Evolutionary conservation across 2,888 invertebrate genomes (phyloP), one percentile per base, ranked within the genome.

Genomic region (Drosophila sordidapex): DNA sequence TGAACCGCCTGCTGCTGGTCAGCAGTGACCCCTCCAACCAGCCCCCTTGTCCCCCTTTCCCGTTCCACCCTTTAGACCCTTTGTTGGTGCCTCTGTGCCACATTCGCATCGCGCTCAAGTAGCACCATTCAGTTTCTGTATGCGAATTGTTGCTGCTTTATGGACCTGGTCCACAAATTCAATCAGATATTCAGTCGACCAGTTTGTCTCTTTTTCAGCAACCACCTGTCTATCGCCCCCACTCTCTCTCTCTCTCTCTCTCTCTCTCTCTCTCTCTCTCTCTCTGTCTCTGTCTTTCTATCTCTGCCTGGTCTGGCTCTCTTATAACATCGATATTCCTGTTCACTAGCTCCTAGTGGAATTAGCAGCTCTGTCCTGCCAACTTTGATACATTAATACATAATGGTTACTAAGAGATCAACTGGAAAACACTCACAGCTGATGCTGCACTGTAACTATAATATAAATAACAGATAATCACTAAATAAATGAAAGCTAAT

Each of bases 41-140:
- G 58, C 43, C 40, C 43, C 48, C 35, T 29, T 33, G 43, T 7
- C 36, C 25, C n/a, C 35, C 4, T 21, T 11, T 4, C 6, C 27
- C 29, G 29, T 13, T 7, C 25, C 10, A 33, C 36, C 21, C 4
- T 8, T 29, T 2, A 15, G 2, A 18, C 29, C 8, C 40, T 56
- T 40, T 40, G 56, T 57, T 57, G 29, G 21, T 10, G 40, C 31
- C 51, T 48, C 51, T 35, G 52, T 51, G 40, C 33, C 56, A 65
- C 52, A 56, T 52, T 60, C 53, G 57, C 58, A 69, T 74, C 69
- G 66, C 82, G 61, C 70, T 82, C 80, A 81, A 81, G 80, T 81
- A 78, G 82, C 70, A 64, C 81, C 70, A 81, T 81, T 78, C 70
- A 78, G 69, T 74, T 74, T 77, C 67, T 80, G 68, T 81, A 74